Evolutionary conservation across 2,797 vertebrate species (phyloP), one percentile per base, ranked within the genome.

Genomic region (Amblyraja radiata): DNA sequence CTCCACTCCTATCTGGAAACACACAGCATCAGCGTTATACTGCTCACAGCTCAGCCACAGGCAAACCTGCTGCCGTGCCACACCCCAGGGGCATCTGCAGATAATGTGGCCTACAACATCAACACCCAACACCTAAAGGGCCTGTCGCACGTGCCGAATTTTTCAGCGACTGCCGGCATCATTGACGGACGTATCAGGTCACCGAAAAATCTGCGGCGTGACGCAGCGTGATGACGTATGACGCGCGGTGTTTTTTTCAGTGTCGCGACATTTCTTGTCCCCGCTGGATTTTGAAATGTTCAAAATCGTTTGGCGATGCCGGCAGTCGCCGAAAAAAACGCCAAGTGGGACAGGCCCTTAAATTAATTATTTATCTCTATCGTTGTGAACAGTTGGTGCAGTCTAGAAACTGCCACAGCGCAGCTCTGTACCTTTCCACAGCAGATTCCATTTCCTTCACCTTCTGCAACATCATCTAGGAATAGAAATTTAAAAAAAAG

Each of bases 391-490:
- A 88, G 32, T 83, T 83, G 36, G n/a, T 36, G 36, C 6, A 36
- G 32, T 32, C 28, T 32, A 16, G 68, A 88, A 68, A 3, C 2
- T 25, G 63, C n/a, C 16, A 21, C 25, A 32, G 28, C 6, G 28
- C 58, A 74, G 16, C 71, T 21, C 23, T 74, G 71, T 74, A 74
- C 71, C 71, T 74, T 74, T 74, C 71, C 21, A 74, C 71, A 74
- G 71, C 21, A 25, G 71, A 74, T 74, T 74, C 71, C 61, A 65
- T 9, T 16, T 32, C 28, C 14, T 63, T 8, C 65, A 88, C 63
- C 84, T 88, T 88, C 61, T 88, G 84, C 3, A 25, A 68, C 84
- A 88, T 88, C 84, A 65, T 63, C 84, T 88, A 32, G 63, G 65
- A 46, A 86, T 6, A 6, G 61, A 84, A 63, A 63, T 0, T 7